Evolutionary conservation across 2,113 vertebrate species (phyloP).

Genomic region (Columba janthina): DNA sequence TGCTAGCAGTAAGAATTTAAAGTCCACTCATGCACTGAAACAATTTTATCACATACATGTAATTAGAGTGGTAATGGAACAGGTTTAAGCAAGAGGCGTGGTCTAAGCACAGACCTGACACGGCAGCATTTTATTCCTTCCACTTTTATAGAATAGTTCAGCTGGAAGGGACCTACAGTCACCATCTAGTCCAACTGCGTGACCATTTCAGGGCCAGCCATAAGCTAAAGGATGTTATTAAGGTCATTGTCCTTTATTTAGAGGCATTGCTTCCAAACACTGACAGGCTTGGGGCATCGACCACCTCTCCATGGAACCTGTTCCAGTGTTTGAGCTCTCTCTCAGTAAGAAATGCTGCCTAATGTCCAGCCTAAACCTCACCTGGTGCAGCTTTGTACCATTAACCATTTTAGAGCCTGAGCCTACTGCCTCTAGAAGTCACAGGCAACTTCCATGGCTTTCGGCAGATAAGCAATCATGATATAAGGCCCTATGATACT

Average conservation of each 20-base stretch:
- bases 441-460: background rate
- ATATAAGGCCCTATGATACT: accelerated
- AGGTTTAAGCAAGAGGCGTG: background rate
- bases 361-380: background rate
- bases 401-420: background rate
- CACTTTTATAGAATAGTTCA: background rate
- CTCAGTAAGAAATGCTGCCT: background rate
- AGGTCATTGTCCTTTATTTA: too few species aligned
- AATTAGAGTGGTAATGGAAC: background rate
- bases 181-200: background rate
- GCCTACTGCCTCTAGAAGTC: background rate
- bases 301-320: background rate
- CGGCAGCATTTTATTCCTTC: background rate
- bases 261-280: background rate
- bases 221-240: background rate
- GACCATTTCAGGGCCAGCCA: background rate
- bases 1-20: background rate
- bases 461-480: background rate
- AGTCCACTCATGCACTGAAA: background rate
- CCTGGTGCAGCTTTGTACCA: background rate
- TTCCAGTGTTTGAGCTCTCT: background rate
- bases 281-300: background rate
- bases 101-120: background rate
- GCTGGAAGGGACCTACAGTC: background rate
- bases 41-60: background rate